Base-by-base conservation (phyloP, 2,113 vertebrate genomes). In the Notarius quadriscutis region DNA sequence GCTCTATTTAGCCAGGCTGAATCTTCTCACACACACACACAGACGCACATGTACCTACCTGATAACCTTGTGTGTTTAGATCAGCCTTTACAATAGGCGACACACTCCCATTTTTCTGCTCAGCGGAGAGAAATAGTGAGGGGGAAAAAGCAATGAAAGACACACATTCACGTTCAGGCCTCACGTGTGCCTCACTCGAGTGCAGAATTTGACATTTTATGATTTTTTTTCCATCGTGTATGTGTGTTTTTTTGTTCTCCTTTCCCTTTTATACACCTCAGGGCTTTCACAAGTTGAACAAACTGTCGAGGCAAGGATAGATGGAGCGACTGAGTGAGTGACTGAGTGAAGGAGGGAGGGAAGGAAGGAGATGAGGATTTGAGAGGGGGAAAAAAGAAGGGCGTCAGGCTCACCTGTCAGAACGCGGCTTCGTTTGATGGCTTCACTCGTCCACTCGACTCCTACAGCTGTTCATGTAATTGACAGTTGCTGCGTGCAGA, bases 41-140 rank as follows among this genome's bases (percentile, higher is more conserved):
- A 60, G 34, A 79, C n/a, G 50, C 77, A 69, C 91, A 92, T 92
- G 91, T 92, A 95, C 94, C 94, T 94, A 91, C 94, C 92, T 91
- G 94, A 93, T 95, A 93, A 93, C 89, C 93, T 89, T 0, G 57
- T 62, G 57, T 87, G 93, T 93, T 92, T 93, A 90, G 91, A 93
- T 87, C 27, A 90, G 92, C 88, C 65, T 83, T 91, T 94, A 91
- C 91, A 89, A 77, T 87, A 75, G 85, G 50, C 74, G 85, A 90
- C 89, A 81, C 41, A 11, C 41, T 12, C 62, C 82, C 53, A 91
- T 91, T 89, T 86, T 83, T 90, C 88, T 72, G 83, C 51, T 34
- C 69, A 41, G 41, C 4, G 50, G 50, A 80, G 53, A 74, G 84
- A 82, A 69, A 72, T 78, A 27, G 55, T 48, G 69, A 86, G 69